Evolutionary conservation across 2,113 vertebrate genomes (phyloP), one percentile per base, ranked within the genome.

Genomic region (Rattus rattus): DNA sequence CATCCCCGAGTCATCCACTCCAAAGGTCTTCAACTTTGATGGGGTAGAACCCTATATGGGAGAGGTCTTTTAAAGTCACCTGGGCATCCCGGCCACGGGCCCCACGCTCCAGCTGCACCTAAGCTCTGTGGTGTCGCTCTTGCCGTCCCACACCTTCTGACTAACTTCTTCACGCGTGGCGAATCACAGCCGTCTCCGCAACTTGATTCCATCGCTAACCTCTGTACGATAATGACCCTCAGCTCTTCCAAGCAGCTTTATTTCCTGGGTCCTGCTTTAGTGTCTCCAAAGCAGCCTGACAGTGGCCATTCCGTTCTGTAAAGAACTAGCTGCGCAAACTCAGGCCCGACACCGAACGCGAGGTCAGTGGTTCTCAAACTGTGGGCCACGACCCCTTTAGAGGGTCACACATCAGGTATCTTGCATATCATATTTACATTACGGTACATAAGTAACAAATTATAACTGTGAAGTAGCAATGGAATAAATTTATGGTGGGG

Each of bases 81-180:
- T 54, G n/a, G 5, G 19, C 5, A 26, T 7, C 49, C 70, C 3
- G 24, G 20, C 69, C 22, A 17, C 0, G 7, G 91, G 52, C 47
- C 5, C 33, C 43, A 24, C 2, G 22, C 20, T 26, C 28, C 47
- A 47, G 36, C 24, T 33, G 10, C 2, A 4, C 7, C 3, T 5
- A n/a, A 73, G 7, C 56, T 63, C 10, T 4, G 1, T 0, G 9
- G 26, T 33, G 14, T 0, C 39, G 24, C 6, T 3, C 67, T 5
- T 26, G 76, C 52, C 13, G 5, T 28, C 73, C 33, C 85, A 76
- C 2, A 56, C 33, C 73, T 65, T 63, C 39, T 56, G 33, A 76
- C 17, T 16, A 56, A 30, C 63, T 83, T 33, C 1, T 76, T 59
- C 54, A 30, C 19, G 56, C 14, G 2, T 43, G 43, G 39, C 33